A percentile compares a stretch with the other conserved stretches of the same genome.
These are phyloP conservation scores for Spinus pinus DNA, from an alignment of 2,797 vertebrate genomes.

Conservation along the genomic window DNA sequence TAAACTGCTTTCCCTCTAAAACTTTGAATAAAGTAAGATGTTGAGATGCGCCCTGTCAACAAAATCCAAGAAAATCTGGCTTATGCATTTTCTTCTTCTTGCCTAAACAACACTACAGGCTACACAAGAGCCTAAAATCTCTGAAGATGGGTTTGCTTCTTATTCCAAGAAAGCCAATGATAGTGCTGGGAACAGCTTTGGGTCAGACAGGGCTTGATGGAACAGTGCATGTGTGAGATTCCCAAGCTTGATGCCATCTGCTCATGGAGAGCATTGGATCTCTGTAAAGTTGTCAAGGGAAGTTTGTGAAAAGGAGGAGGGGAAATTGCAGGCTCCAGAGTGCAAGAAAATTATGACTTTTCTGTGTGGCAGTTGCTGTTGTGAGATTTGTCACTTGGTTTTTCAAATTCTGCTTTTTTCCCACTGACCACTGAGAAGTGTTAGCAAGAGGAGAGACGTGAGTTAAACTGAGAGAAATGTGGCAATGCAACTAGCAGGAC, in stretches of 20 bases:
- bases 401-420: not conserved
- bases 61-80: not conserved
- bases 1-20: not conserved
- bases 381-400: too few species aligned
- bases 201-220: not conserved
- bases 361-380: not conserved
- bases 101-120: not conserved
- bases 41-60: not conserved
- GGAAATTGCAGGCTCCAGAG: not conserved
- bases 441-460: not conserved
- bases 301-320: not conserved
- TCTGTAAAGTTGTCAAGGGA: not conserved
- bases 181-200: not conserved
- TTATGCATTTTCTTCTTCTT: not conserved
- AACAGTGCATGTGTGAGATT: not conserved
- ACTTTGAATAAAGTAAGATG: not conserved
- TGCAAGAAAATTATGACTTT: not conserved
- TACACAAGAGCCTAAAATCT: not conserved
- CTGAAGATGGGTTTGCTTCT: not conserved
- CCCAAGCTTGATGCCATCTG: not conserved
- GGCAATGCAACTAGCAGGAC: not conserved
- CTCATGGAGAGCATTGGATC: not conserved
- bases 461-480: not conserved
- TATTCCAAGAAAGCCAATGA: not conserved
- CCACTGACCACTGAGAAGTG: not conserved